Base-by-base conservation (phyloP, 2,888 invertebrate genomes). In the Epinotia brunnichana region DNA sequence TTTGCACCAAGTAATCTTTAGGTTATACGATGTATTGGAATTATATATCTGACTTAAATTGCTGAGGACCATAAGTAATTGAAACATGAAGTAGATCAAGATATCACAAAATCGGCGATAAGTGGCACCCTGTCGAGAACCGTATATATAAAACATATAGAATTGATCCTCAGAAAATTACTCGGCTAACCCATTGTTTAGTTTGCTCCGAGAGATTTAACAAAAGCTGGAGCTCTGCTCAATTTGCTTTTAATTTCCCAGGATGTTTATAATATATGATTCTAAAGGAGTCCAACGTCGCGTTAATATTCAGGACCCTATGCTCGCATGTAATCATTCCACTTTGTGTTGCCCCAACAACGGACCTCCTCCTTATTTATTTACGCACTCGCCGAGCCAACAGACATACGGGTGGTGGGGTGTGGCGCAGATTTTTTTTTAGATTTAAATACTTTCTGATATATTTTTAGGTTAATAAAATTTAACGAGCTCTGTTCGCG, bases 241-340 rank as follows among this genome's bases (percentile, higher is more conserved):
- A 83, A 83, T 83, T 81, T 82, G 79, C 79, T 85, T 85, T 83
- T 84, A 82, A 84, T 83, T 83, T 82, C 71, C 75, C 77, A 77
- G 77, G 76, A 79, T 77, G 79, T 83, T 79, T 80, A 81, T 82
- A 82, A 83, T 81, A 79, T 79, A 81, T 80, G 82, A 79, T 79
- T 74, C 73, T 71, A 74, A 80, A 79, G 77, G 78, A 82, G 80
- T 80, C 77, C 74, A 77, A 76, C 77, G 78, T 75, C 77, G 73
- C 76, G 77, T 85, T 84, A 85, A 83, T 83, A 85, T 86, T 83
- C 81, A 81, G 81, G 79, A 79, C 77, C 77, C 74, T 73, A 70
- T 57, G 73, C 74, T 69, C 70, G 75, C 66, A 70, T 71, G 78
- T 80, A 81, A 81, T 81, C 78, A 82, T 79, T 78, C 77, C 77